Conservation (phyloP, 2,888 invertebrate species). For the Hirtodrosophila confusa region DNA sequence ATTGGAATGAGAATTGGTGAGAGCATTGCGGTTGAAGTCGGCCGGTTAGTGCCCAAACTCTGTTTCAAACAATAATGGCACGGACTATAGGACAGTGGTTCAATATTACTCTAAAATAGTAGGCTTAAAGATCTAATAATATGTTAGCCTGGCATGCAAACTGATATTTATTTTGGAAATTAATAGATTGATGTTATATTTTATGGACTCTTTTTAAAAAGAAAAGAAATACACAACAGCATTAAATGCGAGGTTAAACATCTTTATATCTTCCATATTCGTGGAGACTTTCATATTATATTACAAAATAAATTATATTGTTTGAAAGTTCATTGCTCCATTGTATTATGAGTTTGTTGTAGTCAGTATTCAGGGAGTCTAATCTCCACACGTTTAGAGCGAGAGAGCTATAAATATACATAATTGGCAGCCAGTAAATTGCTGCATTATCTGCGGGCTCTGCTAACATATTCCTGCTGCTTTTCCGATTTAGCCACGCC, state of each 20-base stretch:
- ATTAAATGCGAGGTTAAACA: too few relatives aligned
- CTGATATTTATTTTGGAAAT: too few relatives aligned
- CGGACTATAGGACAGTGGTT: not conserved
- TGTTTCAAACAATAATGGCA: not conserved
- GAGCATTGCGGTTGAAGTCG: conserved; percentile 24
- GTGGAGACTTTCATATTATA: too few relatives aligned
- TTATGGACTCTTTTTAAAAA: too few relatives aligned
- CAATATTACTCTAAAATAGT: not conserved
- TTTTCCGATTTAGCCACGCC: conserved; percentile 22
- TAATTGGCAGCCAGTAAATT: conserved; percentile 68
- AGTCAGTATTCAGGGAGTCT: not conserved
- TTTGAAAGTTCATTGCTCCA: conserved; percentile 10
- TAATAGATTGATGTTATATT: too few relatives aligned
- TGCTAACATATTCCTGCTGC: conserved; percentile 14
- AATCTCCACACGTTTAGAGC: conserved; percentile 32
- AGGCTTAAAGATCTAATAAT: too few relatives aligned
- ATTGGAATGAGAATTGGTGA: not conserved
- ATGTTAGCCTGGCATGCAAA: too few relatives aligned
- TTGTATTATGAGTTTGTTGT: not conserved
- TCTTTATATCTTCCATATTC: too few relatives aligned
- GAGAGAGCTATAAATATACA: conserved; percentile 48
- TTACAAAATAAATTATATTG: too few relatives aligned
- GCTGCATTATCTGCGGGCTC: conserved; percentile 38
- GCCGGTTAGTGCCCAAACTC: conserved; percentile 17
- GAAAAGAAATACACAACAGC: too few relatives aligned